A percentile compares a stretch with the other conserved stretches of the same genome.
These are phyloP conservation scores for Cephalopachus bancanus DNA, from an alignment of 2,797 vertebrate species.

Conservation along the genomic window DNA sequence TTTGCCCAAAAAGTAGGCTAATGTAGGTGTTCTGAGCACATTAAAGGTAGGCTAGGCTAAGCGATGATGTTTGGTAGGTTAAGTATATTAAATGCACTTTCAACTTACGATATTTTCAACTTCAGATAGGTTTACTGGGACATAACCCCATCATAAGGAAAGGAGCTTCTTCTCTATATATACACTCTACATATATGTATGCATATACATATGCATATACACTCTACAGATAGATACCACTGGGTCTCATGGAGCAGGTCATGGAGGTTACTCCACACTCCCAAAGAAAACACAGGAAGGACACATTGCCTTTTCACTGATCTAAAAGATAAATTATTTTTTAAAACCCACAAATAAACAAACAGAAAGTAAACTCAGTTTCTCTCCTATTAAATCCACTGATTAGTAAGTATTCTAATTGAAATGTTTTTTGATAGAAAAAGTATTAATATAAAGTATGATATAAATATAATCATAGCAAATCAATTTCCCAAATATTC, in stretches of 20 bases:
- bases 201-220: not conserved
- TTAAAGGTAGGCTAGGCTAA: too few species aligned
- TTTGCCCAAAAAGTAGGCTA: not conserved
- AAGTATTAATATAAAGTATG: not conserved
- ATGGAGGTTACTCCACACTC: not conserved
- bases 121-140: not conserved
- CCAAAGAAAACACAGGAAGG: not conserved
- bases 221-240: not conserved
- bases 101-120: not conserved
- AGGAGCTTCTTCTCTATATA: not conserved
- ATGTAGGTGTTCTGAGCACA: not conserved
- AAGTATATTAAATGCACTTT: too few species aligned
- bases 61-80: too few species aligned
- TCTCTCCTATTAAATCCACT: constrained; percentile 1
- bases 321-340: not conserved
- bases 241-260: not conserved
- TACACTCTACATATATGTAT: too few species aligned
- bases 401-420: not conserved
- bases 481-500: not conserved
- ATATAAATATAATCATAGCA: not conserved
- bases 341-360: not conserved
- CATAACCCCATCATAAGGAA: not conserved
- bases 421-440: not conserved
- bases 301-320: not conserved
- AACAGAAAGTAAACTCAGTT: constrained; percentile 5